A percentile compares a stretch with the other conserved stretches of the same genome.
Conservation (phyloP, 2,113 vertebrate genomes). For the Petromus typicus region DNA sequence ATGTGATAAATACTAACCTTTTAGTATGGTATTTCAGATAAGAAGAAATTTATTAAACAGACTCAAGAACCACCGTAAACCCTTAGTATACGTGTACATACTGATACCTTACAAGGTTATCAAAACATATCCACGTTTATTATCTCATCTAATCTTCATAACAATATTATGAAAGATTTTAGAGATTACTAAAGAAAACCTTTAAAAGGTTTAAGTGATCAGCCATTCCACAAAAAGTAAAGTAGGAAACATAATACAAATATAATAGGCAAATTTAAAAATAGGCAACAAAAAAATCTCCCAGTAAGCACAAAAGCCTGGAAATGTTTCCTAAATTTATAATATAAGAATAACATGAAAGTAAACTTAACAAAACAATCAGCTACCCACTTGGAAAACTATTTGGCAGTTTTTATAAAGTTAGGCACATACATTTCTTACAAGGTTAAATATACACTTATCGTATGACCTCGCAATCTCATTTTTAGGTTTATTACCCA, state of each 20-base stretch:
- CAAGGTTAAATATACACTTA: conserved; percentile 58
- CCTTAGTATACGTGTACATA: background rate
- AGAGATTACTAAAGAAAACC: conserved; percentile 38
- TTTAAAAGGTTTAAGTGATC: conserved; percentile 31
- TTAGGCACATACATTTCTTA: background rate
- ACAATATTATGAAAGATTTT: conserved; percentile 9
- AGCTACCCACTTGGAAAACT: background rate
- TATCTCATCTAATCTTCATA: background rate
- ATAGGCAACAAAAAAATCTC: background rate
- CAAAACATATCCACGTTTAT: background rate
- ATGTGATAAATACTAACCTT: background rate
- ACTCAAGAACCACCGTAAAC: conserved; percentile 17
- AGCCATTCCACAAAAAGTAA: background rate
- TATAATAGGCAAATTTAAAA: background rate
- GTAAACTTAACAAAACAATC: background rate
- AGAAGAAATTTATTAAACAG: conserved; percentile 16
- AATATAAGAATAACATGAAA: background rate
- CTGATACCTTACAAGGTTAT: background rate
- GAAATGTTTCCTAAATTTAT: conserved; percentile 44
- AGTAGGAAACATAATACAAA: conserved; percentile 30
- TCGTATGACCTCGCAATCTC: conserved; percentile 6
- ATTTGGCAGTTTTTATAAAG: background rate
- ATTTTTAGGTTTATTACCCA: background rate
- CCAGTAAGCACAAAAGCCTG: background rate
- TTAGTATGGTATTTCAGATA: background rate